These are phyloP conservation scores for Oryzaephilus surinamensis DNA, from an alignment of 1,140 invertebrate species.

Conservation along the genomic window DNA sequence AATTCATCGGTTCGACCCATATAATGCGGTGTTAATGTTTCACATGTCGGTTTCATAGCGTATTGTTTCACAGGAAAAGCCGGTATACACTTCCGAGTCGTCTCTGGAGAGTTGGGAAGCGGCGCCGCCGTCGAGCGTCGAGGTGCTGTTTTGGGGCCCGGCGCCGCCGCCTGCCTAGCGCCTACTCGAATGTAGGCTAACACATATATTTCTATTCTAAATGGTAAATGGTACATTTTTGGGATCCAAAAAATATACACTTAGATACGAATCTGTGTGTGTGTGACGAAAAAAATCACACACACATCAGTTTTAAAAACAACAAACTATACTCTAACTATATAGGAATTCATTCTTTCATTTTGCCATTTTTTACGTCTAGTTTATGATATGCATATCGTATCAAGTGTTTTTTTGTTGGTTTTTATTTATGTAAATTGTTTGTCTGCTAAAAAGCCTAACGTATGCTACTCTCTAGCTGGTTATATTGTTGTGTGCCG, in stretches of 20 bases:
- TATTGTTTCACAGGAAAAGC: conserved; percentile 10
- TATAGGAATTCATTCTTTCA: too few relatives aligned
- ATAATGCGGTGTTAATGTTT: conserved; percentile 11
- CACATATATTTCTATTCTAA: conserved; percentile 5
- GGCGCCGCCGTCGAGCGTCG: conserved; percentile 8
- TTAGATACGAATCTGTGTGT: conserved; percentile 5
- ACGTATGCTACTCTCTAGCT: conserved; percentile 6
- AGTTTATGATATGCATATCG: conserved; percentile 8
- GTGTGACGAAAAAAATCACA: too few relatives aligned
- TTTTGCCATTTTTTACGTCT: conserved; percentile 11
- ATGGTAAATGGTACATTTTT: conserved; percentile 1
- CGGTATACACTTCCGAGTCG: conserved; percentile 12
- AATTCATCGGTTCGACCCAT: too few relatives aligned
- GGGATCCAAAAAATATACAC: conserved; percentile 5
- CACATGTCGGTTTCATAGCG: conserved; percentile 8
- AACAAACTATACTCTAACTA: too few relatives aligned
- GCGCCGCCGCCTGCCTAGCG: conserved; percentile 3
- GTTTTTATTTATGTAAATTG: conserved; percentile 10
- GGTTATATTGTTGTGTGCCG: too few relatives aligned
- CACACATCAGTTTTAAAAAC: too few relatives aligned
- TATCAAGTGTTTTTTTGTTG: conserved; percentile 9
- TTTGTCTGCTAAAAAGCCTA: conserved; percentile 1
- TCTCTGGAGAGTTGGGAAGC: conserved; percentile 7
- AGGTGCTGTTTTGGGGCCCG: conserved; percentile 7
- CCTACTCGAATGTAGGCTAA: conserved; percentile 10